Base-by-base conservation (phyloP, 2,888 invertebrate species). In the Polymixis flavicincta region DNA sequence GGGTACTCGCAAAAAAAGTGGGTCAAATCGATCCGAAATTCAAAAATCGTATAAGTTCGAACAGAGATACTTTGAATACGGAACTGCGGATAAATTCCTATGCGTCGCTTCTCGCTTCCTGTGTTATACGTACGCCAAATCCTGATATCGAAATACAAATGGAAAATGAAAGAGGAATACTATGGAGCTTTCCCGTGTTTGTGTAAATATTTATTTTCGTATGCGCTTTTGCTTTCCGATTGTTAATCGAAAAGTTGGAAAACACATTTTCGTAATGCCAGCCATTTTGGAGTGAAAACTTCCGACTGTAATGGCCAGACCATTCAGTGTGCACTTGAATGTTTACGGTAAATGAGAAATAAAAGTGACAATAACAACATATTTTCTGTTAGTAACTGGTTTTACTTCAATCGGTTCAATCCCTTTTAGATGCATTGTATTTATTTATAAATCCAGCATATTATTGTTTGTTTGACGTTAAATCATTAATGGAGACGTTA, bases 161-260 rank as follows among this genome's bases (percentile, higher is more conserved):
- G 66, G 74, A 60, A 68, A 80, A 80, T 54, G 66, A 68, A 73
- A 74, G 73, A 68, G 57, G 8, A 66, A 71, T 71, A 50, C 54
- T 71, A 52, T 45, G 45, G 65, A 66, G 32, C 32, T 78, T 78
- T 83, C 68, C 54, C 65, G 22, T 65, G 67, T 80, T 74, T 71
- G 65, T 70, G 71, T 76, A 66, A 76, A 79, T 82, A 77, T 83
- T 70, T 66, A 76, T 85, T 78, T 54, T 77, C 32, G 57, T 73
- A 70, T 78, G 68, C 70, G 64, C 64, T 67, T 77, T 75, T 74
- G 57, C 67, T 71, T 68, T 75, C 67, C 80, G 50, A 71, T 67
- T 57, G 71, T 67, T 71, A 74, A 85, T 82, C 68, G 74, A 76
- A 69, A 82, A 82, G 72, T 85, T 78, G 57, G 74, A 69, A 82